These are phyloP conservation scores for Torymus texanus DNA, from an alignment of 2,888 invertebrate species.

Conservation along the genomic window DNA sequence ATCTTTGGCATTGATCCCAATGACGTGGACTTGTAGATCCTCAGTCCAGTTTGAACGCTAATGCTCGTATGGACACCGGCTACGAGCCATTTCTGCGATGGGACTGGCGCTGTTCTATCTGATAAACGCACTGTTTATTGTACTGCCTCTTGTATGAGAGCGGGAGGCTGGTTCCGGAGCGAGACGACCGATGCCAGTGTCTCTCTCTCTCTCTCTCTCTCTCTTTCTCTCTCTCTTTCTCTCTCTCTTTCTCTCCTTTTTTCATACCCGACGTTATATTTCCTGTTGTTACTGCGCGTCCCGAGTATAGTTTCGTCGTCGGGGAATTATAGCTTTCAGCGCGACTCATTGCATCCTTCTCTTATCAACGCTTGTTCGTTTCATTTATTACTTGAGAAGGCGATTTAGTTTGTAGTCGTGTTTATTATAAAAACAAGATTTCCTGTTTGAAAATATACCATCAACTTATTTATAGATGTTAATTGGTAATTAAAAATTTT, in stretches of 20 bases:
- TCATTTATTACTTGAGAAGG: slow-evolving; percentile 2
- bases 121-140: slow-evolving; percentile 25
- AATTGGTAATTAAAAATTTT: too few relatives aligned
- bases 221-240: not conserved
- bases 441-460: too few relatives aligned
- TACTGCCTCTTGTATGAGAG: not conserved
- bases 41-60: slow-evolving; percentile 1
- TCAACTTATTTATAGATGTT: too few relatives aligned
- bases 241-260: not conserved
- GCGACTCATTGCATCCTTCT: not conserved
- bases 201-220: not conserved
- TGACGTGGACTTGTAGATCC: slow-evolving; percentile 6
- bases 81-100: slow-evolving; percentile 2
- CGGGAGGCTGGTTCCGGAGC: too few relatives aligned
- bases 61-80: not conserved
- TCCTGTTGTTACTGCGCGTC: slow-evolving; percentile 8
- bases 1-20: slow-evolving; percentile 5
- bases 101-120: not conserved
- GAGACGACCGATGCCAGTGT: not conserved
- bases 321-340: slow-evolving; percentile 21
- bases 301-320: not conserved
- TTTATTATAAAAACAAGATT: not conserved
- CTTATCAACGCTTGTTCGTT: slow-evolving; percentile 9
- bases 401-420: not conserved
- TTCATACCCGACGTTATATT: not conserved